Base-by-base conservation (phyloP, 1,140 invertebrate genomes). In the Cryptotermes secundus region DNA sequence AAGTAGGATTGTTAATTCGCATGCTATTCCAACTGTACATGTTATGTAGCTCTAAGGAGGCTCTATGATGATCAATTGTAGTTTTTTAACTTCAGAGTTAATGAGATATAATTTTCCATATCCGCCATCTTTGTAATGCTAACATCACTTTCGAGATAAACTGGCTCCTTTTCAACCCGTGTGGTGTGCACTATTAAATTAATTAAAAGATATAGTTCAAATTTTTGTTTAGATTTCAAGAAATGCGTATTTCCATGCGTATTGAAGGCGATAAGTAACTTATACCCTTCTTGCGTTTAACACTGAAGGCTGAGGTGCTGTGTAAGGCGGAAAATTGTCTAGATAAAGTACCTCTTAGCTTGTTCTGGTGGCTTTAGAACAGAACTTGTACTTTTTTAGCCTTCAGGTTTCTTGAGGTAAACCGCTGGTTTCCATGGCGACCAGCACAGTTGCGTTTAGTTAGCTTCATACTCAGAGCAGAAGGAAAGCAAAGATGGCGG, bases 321-420 rank as follows among this genome's bases (percentile, higher is more conserved):
- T 6, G n/a, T 1, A 72, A 72, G 59, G 59, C 59, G 59, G 26
- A 31, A 72, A 72, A 72, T 72, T 26, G 59, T 72, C n/a, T 72
- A 72, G 59, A 72, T 72, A 72, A 72, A 72, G 59, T 16, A 72
- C 59, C 59, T 72, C 10, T 72, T 72, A 72, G 59, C 59, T 31
- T 26, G 0, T 72, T 72, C 26, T 72, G 59, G 26, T 31, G n/a
- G 59, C 26, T 26, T 72, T 72, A 72, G 59, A 72, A 72, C 59
- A 72, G 59, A n/a, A n/a, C 59, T 72, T 72, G 59, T 72, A 3
- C 26, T 4, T 72, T 72, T 72, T 72, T 72, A 72, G n/a, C 59
- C 59, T 31, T 72, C 26, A 72, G 59, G 59, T 72, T 72, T 72
- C 59, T 72, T 72, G 59, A 72, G 59, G 59, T 72, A 72, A 72